Evolutionary conservation across 92 coral and sea anemone genomes (phyloP), one percentile per base, ranked within the genome.

Genomic region (Galaxea fascicularis): DNA sequence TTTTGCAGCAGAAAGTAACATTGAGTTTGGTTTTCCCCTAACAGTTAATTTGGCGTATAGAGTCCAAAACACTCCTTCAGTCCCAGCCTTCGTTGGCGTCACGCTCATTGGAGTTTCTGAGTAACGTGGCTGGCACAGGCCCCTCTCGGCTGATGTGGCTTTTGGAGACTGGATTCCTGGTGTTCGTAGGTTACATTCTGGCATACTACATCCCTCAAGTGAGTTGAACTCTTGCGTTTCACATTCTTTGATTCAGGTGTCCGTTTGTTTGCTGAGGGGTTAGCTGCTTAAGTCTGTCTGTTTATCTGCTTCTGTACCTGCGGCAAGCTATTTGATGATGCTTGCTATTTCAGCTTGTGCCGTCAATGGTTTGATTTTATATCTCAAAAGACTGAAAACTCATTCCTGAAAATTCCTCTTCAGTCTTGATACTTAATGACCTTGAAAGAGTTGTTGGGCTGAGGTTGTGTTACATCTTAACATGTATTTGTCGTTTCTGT

Each of bases 201-300:
- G 98, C 98, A 51, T 92, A 89, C 65, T 92, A 89, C 70, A 94
- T 94, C 47, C 98, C 98, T 13, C 94, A 93, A 92, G 97, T 90
- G 52, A 90, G 91, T 59, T 64, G 53, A 27, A 15, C 41, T 2
- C 41, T 35, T 35, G 41, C 41, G 6, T 35, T 35, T 35, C 41
- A 35, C 41, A 2, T 35, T 35, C n/a, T 35, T 35, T 35, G 2
- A 35, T 35, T 35, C 6, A 2, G 41, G 41, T 35, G 41, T 35
- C 41, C 41, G 41, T 35, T 35, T 35, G 41, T 35, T 35, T 35
- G 2, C 41, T 35, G 3, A 35, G 41, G 6, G 3, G 41, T 2
- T 35, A 2, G 2, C 3, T 35, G 41, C 3, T 35, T 35, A 35
- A 35, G 41, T 35, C 6, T 35, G 41, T 35, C 6, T 2, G 41